phyloP scores from a whole-genome alignment of 2,113 vertebrate genomes.

The Grallaria varia region DNA sequence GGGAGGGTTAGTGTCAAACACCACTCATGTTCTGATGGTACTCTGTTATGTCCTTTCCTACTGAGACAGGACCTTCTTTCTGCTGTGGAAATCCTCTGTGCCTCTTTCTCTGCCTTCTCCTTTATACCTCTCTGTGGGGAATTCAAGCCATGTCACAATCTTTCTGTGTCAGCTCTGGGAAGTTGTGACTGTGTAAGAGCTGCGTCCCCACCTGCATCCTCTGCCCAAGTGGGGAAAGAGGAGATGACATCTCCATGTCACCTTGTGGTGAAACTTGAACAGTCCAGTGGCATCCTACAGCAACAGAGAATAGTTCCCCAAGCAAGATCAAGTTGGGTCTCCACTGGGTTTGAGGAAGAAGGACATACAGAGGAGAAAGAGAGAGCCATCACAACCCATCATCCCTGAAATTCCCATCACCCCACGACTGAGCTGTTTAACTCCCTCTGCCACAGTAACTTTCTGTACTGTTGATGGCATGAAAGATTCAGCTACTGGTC shows the following conservation, averaged over 20 bases:
- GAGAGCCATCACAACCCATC: background rate
- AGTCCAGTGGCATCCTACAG: background rate
- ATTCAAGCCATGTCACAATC: background rate
- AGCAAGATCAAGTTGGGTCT: accelerated
- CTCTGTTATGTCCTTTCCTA: background rate
- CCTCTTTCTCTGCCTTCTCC: background rate
- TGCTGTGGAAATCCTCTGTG: background rate
- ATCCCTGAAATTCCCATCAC: background rate
- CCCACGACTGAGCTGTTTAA: background rate
- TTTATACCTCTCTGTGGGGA: background rate
- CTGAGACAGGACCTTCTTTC: background rate
- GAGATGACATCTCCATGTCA: background rate
- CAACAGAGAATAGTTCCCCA: background rate
- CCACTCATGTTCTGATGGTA: background rate
- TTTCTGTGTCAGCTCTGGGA: background rate
- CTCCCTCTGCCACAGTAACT: background rate
- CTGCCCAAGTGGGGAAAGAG: background rate
- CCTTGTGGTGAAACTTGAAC: background rate
- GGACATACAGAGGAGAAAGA: background rate
- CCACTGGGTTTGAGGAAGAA: background rate
- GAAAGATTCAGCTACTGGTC: background rate
- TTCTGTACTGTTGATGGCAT: background rate
- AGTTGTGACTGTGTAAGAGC: background rate
- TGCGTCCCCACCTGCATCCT: background rate
- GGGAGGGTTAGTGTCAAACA: accelerated